Base-by-base conservation (phyloP, 92 coral and sea anemone species). In the Zoanthus sociatus region DNA sequence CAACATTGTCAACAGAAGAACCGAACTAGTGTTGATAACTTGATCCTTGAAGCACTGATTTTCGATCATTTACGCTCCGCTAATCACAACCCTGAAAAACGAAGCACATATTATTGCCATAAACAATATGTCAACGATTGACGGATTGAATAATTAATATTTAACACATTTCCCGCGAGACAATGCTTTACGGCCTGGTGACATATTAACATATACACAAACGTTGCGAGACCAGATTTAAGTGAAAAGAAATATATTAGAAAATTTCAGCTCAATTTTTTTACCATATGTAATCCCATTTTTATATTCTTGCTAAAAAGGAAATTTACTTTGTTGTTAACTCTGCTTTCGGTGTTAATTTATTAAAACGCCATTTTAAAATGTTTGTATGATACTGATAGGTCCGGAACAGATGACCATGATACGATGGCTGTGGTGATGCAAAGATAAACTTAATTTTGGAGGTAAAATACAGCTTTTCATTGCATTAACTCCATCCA, bases 151-250 rank as follows among this genome's bases (percentile, higher is more conserved):
- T 66, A 46, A 81, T 81, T 64, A 81, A 81, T 81, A 81, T 81
- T 81, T 81, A 81, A 81, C 85, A 66, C 76, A 81, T 81, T 81
- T 78, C 85, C 85, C 63, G 85, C 85, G 85, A 81, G 85, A 81
- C 85, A 81, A n/a, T 47, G 60, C 56, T 66, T 64, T 75, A 81
- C 85, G 73, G 75, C 85, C 85, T 18, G 60, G 7, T 81, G 85
- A 81, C 73, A 63, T 13, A 79, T 79, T 79, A 81, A 81, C 85
- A 81, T 47, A 45, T 67, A 44, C 73, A 81, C 60, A 64, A 46
- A 20, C 55, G 37, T 5, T 45, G 64, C 37, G 26, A 44, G 61
- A 9, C 56, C 5, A 16, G n/a, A 21, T 37, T 37, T 37, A 37
- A 37, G 42, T 55, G 17, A 14, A 54, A 15, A 55, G 11, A 26